These are phyloP conservation scores for Zele albiditarsus DNA, from an alignment of 2,888 invertebrate species.

Conservation along the genomic window DNA sequence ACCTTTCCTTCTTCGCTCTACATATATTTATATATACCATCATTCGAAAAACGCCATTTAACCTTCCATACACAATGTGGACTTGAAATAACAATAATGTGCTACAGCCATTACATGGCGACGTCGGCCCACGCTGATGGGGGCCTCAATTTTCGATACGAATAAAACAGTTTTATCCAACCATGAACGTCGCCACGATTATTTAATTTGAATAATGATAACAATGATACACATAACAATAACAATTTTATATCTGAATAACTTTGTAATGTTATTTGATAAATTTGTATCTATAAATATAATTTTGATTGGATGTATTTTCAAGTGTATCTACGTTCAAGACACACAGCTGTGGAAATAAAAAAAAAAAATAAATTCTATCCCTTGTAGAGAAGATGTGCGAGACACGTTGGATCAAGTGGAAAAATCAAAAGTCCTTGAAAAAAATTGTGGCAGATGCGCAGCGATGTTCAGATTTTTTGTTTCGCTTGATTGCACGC, in stretches of 20 bases:
- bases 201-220: neutral
- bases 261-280: too few relatives aligned
- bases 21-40: neutral
- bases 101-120: conserved; percentile 47
- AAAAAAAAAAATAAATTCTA: neutral
- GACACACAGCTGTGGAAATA: neutral
- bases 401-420: conserved; percentile 7
- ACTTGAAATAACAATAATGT: conserved; percentile 60
- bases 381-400: conserved; percentile 14
- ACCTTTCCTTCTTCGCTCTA: conserved; percentile 39
- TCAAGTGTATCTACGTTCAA: neutral
- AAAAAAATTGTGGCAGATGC: conserved; percentile 50
- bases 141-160: neutral
- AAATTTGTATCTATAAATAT: neutral
- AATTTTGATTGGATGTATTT: neutral
- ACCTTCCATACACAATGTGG: conserved; percentile 54
- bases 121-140: conserved; percentile 49
- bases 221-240: neutral
- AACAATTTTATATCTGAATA: neutral
- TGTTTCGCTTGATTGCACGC: conserved; percentile 54
- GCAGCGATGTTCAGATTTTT: conserved; percentile 57
- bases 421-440: neutral
- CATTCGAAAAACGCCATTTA: conserved; percentile 56
- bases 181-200: neutral
- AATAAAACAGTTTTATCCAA: conserved; percentile 12